These are phyloP conservation scores for Drosophila parvula DNA, from an alignment of 1,140 invertebrate species.

Conservation along the genomic window DNA sequence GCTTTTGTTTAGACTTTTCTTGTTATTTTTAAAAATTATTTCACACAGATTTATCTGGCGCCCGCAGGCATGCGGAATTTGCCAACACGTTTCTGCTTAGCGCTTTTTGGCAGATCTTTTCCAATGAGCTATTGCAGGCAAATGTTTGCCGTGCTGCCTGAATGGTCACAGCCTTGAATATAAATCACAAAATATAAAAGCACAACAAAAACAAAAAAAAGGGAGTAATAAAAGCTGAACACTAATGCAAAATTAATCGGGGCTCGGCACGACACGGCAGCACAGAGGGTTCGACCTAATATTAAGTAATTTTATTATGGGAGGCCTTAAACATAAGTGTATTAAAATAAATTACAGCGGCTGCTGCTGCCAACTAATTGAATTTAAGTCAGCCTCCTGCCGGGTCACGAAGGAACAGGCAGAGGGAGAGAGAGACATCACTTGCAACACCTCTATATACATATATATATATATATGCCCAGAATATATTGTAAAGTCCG, in stretches of 20 bases:
- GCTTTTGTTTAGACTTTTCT: slow-evolving; percentile 36
- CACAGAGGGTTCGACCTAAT: slow-evolving; percentile 49
- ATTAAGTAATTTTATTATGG: slow-evolving; percentile 72
- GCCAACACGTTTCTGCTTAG: slow-evolving; percentile 25
- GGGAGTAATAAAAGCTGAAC: slow-evolving; percentile 13
- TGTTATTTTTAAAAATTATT: slow-evolving; percentile 34
- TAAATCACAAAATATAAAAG: slow-evolving; percentile 38
- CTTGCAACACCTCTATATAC: slow-evolving; percentile 60
- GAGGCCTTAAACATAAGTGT: slow-evolving; percentile 63
- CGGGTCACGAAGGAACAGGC: slow-evolving; percentile 33
- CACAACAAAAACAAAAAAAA: slow-evolving; percentile 7
- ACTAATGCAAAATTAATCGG: slow-evolving; percentile 43
- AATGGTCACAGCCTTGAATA: slow-evolving; percentile 62
- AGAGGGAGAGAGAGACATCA: slow-evolving; percentile 51
- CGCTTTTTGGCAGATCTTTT: slow-evolving; percentile 26
- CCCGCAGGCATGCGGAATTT: slow-evolving; percentile 39
- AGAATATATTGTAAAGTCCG: slow-evolving; percentile 67
- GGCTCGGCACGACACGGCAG: slow-evolving; percentile 35
- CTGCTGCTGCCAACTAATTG: slow-evolving; percentile 76
- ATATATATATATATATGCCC: slow-evolving; percentile 16
- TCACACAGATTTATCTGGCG: slow-evolving; percentile 29
- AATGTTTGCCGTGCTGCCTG: slow-evolving; percentile 61
- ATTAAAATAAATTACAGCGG: slow-evolving; percentile 71
- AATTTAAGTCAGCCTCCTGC: slow-evolving; percentile 72
- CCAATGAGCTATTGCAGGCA: slow-evolving; percentile 6